Conservation (phyloP, 2,113 vertebrate species). For the Cyanoramphus novaezelandiae region DNA sequence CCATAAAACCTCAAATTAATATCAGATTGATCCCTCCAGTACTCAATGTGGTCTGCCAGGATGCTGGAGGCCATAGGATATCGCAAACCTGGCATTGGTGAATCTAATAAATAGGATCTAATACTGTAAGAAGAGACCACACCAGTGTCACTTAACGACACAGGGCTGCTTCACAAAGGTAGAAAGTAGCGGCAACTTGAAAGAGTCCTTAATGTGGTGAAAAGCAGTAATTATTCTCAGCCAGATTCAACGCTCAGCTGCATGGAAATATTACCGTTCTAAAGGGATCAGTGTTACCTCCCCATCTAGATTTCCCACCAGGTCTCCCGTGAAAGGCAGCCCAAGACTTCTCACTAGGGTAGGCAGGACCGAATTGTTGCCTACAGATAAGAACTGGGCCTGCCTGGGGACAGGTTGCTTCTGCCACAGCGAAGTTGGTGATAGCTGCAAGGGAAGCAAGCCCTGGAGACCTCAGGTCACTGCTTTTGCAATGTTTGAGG, state of each 20-base stretch:
- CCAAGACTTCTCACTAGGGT: neutral
- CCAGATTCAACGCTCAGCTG: neutral
- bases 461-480: neutral
- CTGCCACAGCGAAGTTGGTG: neutral
- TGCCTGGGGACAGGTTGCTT: neutral
- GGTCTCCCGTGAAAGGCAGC: neutral
- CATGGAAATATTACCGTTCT: neutral
- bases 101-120: neutral
- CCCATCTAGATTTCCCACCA: neutral
- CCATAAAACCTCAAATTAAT: neutral
- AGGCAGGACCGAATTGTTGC: neutral
- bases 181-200: neutral
- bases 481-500: accelerated
- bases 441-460: neutral
- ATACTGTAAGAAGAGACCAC: neutral
- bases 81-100: neutral
- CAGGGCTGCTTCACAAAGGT: neutral
- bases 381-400: neutral
- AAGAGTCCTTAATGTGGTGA: neutral
- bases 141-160: neutral
- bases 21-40: neutral
- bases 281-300: neutral
- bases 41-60: neutral
- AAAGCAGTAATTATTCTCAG: neutral
- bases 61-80: neutral